Base-by-base conservation (phyloP, 2,888 invertebrate species). In the Periphyllus acericola region DNA sequence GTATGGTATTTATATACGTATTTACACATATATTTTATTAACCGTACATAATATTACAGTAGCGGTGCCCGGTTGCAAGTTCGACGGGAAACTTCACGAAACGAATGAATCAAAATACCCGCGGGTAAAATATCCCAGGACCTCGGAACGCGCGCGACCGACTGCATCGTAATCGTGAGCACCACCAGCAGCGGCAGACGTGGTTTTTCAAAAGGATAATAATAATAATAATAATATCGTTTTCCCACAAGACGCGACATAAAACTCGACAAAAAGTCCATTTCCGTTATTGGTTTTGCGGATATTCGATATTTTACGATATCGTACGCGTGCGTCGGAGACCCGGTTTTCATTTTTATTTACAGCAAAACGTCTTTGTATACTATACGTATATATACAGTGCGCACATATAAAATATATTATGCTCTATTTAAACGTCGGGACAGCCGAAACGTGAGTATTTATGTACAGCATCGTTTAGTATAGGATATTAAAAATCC, bases 231-330 rank as follows among this genome's bases (percentile, higher is more conserved):
- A 14, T 46, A 46, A 46, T 46, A 46, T 29, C 9, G 29, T 68
- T 68, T 68, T 29, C 29, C 68, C 68, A 29, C 29, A 68, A 29
- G 29, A 68, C 29, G 29, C 29, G 11, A 68, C 68, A 68, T 29
- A 29, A 68, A 68, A 29, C 14, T 68, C 68, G 68, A 68, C n/a
- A 25, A 68, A 68, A 68, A 68, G 68, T 68, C 68, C 68, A 68
- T 68, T 68, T 68, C 68, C 68, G 68, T 68, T 68, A 68, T 68
- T 68, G 68, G 68, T 68, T 68, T 68, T 68, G 25, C 29, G 68
- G 68, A 11, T n/a, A n/a, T 60, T n/a, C 68, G 14, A n/a, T 29
- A 60, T 60, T 60, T 60, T 29, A 68, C 68, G 68, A 68, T 68
- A 11, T 11, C 8, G 17, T 68, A 11, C 68, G 29, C 29, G 68